phyloP scores from a whole-genome alignment of 2,797 vertebrate species.

The Gambelia wislizenii region DNA sequence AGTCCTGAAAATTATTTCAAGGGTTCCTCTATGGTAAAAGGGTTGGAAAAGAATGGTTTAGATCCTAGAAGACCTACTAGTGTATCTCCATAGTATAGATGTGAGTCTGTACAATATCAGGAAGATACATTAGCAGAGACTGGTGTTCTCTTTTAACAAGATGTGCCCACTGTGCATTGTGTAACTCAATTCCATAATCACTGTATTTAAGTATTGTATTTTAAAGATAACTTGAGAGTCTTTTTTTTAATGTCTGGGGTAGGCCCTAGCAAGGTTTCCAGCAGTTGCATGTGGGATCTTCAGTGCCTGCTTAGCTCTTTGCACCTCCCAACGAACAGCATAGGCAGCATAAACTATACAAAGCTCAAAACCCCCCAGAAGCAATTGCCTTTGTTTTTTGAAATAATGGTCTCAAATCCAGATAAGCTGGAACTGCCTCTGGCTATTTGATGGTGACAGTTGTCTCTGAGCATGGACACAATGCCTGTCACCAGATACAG shows the following conservation, averaged over 20 bases:
- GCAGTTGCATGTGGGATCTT: neutral
- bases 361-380: neutral
- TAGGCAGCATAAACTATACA: neutral
- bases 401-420: neutral
- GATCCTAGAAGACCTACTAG: neutral
- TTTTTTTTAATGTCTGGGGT: neutral
- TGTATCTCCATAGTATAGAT: neutral
- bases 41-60: neutral
- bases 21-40: too few relatives aligned
- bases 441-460: neutral
- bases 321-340: neutral
- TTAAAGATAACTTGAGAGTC: neutral
- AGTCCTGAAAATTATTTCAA: too few relatives aligned
- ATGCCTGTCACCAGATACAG: neutral
- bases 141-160: neutral
- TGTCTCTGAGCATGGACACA: neutral
- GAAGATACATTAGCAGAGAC: neutral
- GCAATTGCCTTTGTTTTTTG: neutral
- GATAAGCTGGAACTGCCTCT: neutral
- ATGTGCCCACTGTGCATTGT: neutral
- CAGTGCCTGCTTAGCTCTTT: neutral
- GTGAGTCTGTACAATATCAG: neutral
- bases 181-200: neutral
- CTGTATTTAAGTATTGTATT: neutral
- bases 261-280: neutral